phyloP scores from a whole-genome alignment of 2,888 invertebrate genomes.

The Esperia sulphurella region DNA sequence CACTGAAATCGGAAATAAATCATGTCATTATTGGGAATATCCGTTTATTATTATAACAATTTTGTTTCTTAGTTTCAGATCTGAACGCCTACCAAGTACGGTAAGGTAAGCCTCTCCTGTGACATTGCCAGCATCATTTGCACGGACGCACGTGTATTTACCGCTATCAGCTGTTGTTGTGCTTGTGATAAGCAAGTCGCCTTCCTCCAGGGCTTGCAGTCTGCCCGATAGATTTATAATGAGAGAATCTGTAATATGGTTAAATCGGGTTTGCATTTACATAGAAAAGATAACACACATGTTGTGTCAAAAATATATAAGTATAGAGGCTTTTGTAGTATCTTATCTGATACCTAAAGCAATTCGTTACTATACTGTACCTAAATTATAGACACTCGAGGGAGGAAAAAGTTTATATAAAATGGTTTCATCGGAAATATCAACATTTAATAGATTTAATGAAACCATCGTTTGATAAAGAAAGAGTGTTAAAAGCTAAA shows the following conservation, averaged over 20 bases:
- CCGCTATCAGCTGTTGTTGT: constrained; percentile 92
- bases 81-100: constrained; percentile 84
- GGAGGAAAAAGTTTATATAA: too few relatives aligned
- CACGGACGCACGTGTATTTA: constrained; percentile 91
- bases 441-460: too few relatives aligned
- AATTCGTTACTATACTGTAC: too few relatives aligned
- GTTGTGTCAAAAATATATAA: too few relatives aligned
- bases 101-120: constrained; percentile 89
- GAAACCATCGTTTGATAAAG: too few relatives aligned
- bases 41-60: background rate
- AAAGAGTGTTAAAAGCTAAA: too few relatives aligned
- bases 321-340: too few relatives aligned
- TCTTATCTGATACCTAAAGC: too few relatives aligned
- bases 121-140: constrained; percentile 93
- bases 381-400: too few relatives aligned
- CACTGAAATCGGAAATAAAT: constrained; percentile 72
- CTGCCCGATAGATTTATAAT: constrained; percentile 82
- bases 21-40: background rate
- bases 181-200: constrained; percentile 92
- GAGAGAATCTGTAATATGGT: constrained; percentile 53
- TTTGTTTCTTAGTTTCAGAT: background rate
- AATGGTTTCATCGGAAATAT: too few relatives aligned
- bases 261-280: too few relatives aligned
- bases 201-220: constrained; percentile 91
- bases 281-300: too few relatives aligned